A percentile compares a stretch with the other conserved stretches of the same genome.
These are phyloP conservation scores for Julus scanicus DNA, from an alignment of 2,888 invertebrate species.

Conservation along the genomic window DNA sequence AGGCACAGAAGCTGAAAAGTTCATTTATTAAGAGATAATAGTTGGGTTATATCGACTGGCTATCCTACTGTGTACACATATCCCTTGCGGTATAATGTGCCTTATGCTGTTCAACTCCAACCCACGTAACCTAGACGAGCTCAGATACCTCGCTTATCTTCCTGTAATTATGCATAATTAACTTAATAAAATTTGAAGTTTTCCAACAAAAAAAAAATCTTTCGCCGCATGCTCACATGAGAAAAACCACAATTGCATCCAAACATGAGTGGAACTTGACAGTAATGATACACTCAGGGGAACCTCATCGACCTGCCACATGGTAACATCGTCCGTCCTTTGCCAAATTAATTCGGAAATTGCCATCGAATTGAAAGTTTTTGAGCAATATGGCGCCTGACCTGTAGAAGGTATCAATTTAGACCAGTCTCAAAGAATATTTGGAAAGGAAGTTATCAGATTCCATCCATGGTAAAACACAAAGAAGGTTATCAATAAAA, in stretches of 20 bases:
- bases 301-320: background rate
- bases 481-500: too few relatives aligned
- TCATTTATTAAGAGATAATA: too few relatives aligned
- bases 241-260: conserved; percentile 47
- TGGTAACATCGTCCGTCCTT: background rate
- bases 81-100: background rate
- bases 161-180: conserved; percentile 48
- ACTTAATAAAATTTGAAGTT: conserved; percentile 40
- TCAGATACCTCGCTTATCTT: background rate
- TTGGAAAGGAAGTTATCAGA: background rate
- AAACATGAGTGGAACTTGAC: conserved; percentile 26
- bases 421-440: background rate
- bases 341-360: background rate
- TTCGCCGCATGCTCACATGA: conserved; percentile 20
- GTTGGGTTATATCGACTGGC: too few relatives aligned
- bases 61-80: too few relatives aligned
- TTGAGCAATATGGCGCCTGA: background rate
- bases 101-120: background rate
- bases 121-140: background rate
- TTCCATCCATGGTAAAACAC: too few relatives aligned
- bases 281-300: conserved; percentile 29
- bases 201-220: background rate
- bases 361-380: background rate
- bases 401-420: background rate
- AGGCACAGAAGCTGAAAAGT: too few relatives aligned